These are phyloP conservation scores for Papilio helenus DNA, from an alignment of 1,140 invertebrate genomes.

Conservation along the genomic window DNA sequence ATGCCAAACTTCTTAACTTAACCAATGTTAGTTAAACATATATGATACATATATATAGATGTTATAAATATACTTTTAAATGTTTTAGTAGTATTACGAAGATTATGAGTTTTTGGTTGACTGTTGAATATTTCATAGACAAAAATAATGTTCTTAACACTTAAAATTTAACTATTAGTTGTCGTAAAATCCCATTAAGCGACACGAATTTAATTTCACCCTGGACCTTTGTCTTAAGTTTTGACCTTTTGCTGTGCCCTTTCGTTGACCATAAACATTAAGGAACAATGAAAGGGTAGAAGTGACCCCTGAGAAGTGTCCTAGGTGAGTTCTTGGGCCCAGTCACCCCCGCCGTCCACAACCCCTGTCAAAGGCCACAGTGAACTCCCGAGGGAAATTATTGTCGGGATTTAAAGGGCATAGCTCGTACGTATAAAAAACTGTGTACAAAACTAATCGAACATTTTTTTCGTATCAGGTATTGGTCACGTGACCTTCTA, in stretches of 20 bases:
- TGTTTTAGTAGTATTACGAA: background rate
- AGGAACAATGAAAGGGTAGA: constrained; percentile 75
- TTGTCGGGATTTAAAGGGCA: constrained; percentile 82
- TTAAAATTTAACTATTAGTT: background rate
- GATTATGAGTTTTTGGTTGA: background rate
- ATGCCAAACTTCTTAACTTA: too few relatives aligned
- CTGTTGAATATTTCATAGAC: background rate
- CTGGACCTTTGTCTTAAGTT: constrained; percentile 46
- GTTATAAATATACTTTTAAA: background rate
- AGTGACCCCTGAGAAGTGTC: constrained; percentile 70
- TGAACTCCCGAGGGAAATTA: constrained; percentile 77
- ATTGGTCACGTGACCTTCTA: constrained; percentile 67
- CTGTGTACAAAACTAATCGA: constrained; percentile 72
- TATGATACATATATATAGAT: too few relatives aligned
- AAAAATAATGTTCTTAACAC: background rate
- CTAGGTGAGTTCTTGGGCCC: constrained; percentile 70
- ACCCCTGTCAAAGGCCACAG: constrained; percentile 79
- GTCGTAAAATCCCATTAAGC: background rate
- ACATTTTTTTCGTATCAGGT: constrained; percentile 63
- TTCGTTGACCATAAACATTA: constrained; percentile 80
- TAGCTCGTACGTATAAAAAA: constrained; percentile 78
- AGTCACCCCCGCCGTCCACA: constrained; percentile 70
- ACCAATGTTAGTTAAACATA: too few relatives aligned
- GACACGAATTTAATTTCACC: constrained; percentile 23
- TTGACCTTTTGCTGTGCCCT: constrained; percentile 70